A percentile compares a stretch with the other conserved stretches of the same genome.
phyloP scores from a whole-genome alignment of 92 coral and sea anemone genomes.

The Zoanthus solanderi region DNA sequence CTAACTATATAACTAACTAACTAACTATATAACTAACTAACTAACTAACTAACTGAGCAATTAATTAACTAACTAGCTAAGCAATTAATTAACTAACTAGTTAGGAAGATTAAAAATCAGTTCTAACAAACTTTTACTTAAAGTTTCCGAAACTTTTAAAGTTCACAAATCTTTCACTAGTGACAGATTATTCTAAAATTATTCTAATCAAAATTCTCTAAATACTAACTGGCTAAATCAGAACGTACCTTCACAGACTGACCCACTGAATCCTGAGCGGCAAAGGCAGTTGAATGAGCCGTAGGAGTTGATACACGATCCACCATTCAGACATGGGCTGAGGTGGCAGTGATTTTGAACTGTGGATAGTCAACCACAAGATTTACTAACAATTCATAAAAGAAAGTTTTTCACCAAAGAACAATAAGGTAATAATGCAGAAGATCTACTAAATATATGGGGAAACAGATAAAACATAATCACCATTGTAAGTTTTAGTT shows the following conservation, averaged over 20 bases:
- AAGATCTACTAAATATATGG: not conserved
- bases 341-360: constrained; percentile 93
- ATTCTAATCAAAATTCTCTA: not conserved
- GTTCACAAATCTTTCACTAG: no score
- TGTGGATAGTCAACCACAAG: constrained; percentile 21
- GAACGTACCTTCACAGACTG: constrained; percentile 90
- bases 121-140: not conserved
- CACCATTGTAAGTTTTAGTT: no score
- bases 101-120: no score
- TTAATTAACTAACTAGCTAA: no score
- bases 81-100: no score
- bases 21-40: no score
- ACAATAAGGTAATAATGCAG: not conserved
- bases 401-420: not conserved
- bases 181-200: no score
- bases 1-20: no score
- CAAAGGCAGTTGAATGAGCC: constrained; percentile 83
- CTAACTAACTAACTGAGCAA: no score
- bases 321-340: constrained; percentile 97
- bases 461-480: no score
- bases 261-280: constrained; percentile 87
- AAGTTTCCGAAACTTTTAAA: not conserved
- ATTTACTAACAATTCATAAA: not conserved
- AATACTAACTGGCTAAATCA: not conserved
- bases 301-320: constrained; percentile 83